Evolutionary conservation across 1,140 invertebrate species (phyloP), one percentile per base, ranked within the genome.

Genomic region (Saccostrea echinata): DNA sequence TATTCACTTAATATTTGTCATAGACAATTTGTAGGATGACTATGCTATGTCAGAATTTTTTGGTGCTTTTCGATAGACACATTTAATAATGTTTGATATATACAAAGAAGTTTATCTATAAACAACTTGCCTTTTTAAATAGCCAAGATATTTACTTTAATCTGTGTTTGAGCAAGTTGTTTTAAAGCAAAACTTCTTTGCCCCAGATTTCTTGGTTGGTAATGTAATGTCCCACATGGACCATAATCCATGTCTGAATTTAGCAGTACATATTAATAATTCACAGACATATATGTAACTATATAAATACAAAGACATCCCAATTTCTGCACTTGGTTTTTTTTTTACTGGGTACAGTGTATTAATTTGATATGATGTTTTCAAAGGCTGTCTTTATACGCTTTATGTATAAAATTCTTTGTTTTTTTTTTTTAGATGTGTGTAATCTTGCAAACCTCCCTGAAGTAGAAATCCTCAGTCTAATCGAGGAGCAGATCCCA

Each of bases 401-500:
- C 1, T 43, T 43, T 43, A 8, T 43, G 6, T 43, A 43, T 43
- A 11, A 3, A n/a, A 27, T 68, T 68, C 21, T 13, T 21, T n/a
- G n/a, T n/a, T 13, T 35, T 57, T 84, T 27, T n/a, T 57, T 88
- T 92, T 12, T 88, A 94, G 94, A 94, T 83, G 88, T 94, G 81
- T 94, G 94, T 88, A 94, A 90, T 88, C 90, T 91, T 86, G 92
- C 87, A 21, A 90, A 94, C 80, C 88, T 94, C 16, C 92, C 94
- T 96, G 96, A 99, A 96, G 98, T 99, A 91, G 98, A 99, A 95
- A 98, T 99, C 93, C 97, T 99, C 94, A 98, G 97, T 95, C 96
- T 99, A 91, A 95, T 99, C 81, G 97, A 99, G 95, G 98, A 99
- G 95, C 97, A 98, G 95, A 98, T 99, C 94, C 98, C 98, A 81